Base-by-base conservation (phyloP, 2,113 vertebrate species). In the Odocoileus virginianus region DNA sequence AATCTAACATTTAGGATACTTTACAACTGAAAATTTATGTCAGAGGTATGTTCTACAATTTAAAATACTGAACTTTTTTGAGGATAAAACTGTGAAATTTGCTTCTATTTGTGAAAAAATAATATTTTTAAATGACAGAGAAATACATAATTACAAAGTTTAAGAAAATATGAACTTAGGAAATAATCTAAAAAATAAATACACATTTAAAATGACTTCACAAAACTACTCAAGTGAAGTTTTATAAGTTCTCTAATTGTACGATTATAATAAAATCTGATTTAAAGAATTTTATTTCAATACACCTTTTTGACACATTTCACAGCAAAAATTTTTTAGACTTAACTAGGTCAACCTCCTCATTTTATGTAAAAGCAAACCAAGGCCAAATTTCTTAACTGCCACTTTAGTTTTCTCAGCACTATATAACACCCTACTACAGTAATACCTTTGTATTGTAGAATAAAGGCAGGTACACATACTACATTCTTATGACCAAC, bases 201-300 rank as follows among this genome's bases (percentile, higher is more conserved):
- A 91, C 54, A 87, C 17, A 55, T 45, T 91, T 95, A 79, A 84
- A 92, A 45, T 58, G 28, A 97, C 64, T 60, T 97, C 40, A 76
- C 21, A n/a, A 89, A 92, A 87, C 28, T 47, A 64, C 23, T 47
- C 40, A n/a, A 9, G 19, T 60, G 3, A 91, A 84, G 45, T 61
- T 79, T 89, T 94, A 19, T 2, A 94, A 94, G 54, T 76, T 94
- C 52, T 87, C 2, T 52, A 30, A 71, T 54, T 76, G 27, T 47
- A 76, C 2, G 52, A 30, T 67, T 84, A 85, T 76, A 96, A 86
- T 86, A 97, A 97, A 94, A 87, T 45, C 15, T 36, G n/a, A 93
- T 50, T 64, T 54, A 74, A 6, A 54, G n/a, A 64, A 84, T 94
- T 89, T 89, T 92, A 92, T 84, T 85, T 82, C 7, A 95, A 17